Conservation (phyloP, 2,888 invertebrate genomes). For the Idaea biselata region DNA sequence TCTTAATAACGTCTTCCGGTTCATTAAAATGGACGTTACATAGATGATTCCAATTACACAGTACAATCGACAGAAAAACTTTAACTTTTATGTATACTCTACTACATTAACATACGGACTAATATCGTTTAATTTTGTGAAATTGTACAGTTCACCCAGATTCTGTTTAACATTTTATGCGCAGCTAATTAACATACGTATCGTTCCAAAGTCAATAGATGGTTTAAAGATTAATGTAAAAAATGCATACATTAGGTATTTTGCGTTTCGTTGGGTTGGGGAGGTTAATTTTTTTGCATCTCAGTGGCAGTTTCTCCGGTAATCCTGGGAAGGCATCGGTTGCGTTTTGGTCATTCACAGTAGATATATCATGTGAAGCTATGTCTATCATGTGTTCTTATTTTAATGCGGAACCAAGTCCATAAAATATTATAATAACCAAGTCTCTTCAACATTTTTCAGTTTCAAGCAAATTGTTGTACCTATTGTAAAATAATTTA, state of each 20-base stretch:
- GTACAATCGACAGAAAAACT: neutral
- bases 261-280: too few species aligned
- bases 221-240: neutral
- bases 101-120: conserved; percentile 10
- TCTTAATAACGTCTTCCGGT: conserved; percentile 56
- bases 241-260: neutral
- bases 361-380: too few species aligned
- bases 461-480: too few species aligned
- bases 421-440: too few species aligned
- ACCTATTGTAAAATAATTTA: too few species aligned
- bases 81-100: conserved; percentile 7
- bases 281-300: too few species aligned
- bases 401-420: too few species aligned
- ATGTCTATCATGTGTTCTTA: too few species aligned
- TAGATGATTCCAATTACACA: conserved; percentile 30
- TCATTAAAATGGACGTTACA: conserved; percentile 43
- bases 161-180: neutral
- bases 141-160: neutral
- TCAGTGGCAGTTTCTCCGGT: too few species aligned
- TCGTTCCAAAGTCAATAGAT: neutral
- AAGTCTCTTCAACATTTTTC: too few species aligned
- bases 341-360: too few species aligned
- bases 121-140: neutral
- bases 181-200: neutral
- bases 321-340: too few species aligned